Evolutionary conservation across 2,113 vertebrate species (phyloP).

Genomic region (Lepidothrix coronata): DNA sequence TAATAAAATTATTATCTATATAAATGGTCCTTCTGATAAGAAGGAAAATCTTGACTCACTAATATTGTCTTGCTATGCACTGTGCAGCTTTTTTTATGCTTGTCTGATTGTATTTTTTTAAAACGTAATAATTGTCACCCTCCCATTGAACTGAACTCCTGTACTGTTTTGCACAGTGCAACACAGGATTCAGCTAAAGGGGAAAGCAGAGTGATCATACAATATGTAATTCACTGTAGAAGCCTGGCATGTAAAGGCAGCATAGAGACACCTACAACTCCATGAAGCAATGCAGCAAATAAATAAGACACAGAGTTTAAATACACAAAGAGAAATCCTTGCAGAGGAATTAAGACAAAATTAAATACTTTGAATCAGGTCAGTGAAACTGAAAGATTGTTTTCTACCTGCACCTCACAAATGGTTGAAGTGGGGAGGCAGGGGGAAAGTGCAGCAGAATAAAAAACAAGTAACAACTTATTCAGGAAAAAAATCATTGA

Average conservation of each 20-base stretch:
- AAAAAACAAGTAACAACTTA: not conserved
- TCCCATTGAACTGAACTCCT: not conserved
- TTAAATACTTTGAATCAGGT: not conserved
- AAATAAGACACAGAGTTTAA: not conserved
- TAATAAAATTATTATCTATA: not conserved
- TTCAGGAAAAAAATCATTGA: not conserved
- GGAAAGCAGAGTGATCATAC: not conserved
- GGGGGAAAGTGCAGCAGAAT: rapidly evolving
- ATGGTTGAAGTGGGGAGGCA: not conserved
- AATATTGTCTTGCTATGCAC: not conserved
- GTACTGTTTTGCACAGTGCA: not conserved
- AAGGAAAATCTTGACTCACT: not conserved
- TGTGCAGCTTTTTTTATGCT: not conserved
- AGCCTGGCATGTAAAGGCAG: not conserved
- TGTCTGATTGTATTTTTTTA: not conserved
- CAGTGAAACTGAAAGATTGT: not conserved
- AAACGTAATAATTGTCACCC: not conserved
- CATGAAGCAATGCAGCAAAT: not conserved
- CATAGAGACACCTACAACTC: not conserved
- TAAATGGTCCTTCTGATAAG: not conserved
- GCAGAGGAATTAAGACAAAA: not conserved
- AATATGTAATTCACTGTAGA: not conserved
- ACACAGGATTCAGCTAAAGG: not conserved
- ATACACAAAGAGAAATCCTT: not conserved
- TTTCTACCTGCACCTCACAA: not conserved